Base-by-base conservation (phyloP, 2,888 invertebrate species). In the Melipona beecheii region DNA sequence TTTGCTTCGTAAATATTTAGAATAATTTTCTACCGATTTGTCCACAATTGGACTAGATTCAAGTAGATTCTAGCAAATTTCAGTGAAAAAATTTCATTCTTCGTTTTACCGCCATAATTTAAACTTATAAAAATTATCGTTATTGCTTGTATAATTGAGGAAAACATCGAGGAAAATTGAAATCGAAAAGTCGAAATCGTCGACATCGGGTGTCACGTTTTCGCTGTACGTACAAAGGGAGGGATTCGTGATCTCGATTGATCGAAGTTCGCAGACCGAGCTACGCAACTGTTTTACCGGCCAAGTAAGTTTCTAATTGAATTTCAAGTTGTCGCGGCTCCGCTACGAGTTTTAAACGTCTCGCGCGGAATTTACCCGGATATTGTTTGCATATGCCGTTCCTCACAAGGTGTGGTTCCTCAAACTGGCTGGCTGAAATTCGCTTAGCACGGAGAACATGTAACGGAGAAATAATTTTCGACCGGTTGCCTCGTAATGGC, bases 251-350 rank as follows among this genome's bases (percentile, higher is more conserved):
- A 24, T 27, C 43, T 27, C 62, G 27, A 64, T n/a, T 19, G 27
- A 65, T 24, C 24, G 36, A 52, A 52, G n/a, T 74, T 54, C 24
- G 24, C 19, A 54, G 64, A 17, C n/a, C 64, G 64, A 21, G 27
- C 36, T 5, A 21, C 21, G 36, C 11, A 9, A 43, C 64, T 36
- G 52, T 54, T 74, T 24, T 64, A n/a, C 64, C 36, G 24, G 43
- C 54, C 36, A n/a, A n/a, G 24, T 19, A 65, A 64, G 52, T 74
- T 64, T 64, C 52, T 74, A 65, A 74, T 74, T 65, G n/a, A 74
- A 74, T 65, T 36, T 36, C 36, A 36, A 74, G 36, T 65, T 65
- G 50, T 62, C 4, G 31, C 36, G 4, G 31, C 24, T 21, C 49
- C 60, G 72, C 50, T 27, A 36, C 72, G 27, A 72, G 60, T 60